Percentiles rank a stretch among this genome's conserved stretches.
phyloP scores from a whole-genome alignment of 2,888 invertebrate genomes.

The Xanthorhoe designata region DNA sequence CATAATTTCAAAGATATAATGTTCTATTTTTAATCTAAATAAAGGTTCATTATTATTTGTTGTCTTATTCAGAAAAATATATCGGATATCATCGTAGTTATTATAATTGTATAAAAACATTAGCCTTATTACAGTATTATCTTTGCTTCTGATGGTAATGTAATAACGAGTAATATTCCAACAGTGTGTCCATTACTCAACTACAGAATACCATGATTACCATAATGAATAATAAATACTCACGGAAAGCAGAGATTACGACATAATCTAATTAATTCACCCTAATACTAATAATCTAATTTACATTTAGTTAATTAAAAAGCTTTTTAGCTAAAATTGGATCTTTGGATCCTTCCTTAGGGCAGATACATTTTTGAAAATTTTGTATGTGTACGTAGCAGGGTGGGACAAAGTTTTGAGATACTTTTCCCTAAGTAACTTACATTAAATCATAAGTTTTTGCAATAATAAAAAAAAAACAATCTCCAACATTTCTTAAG shows the following conservation, averaged over 20 bases:
- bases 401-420: too few species aligned
- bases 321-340: constrained; percentile 39
- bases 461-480: too few species aligned
- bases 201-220: constrained; percentile 14
- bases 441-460: too few species aligned
- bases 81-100: not conserved
- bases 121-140: not conserved
- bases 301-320: constrained; percentile 43
- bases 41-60: too few species aligned
- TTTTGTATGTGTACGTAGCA: too few species aligned
- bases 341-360: constrained; percentile 31
- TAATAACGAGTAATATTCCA: not conserved
- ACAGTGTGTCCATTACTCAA: constrained; percentile 33
- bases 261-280: constrained; percentile 33
- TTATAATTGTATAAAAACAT: constrained; percentile 19
- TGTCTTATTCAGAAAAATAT: too few species aligned
- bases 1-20: not conserved
- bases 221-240: constrained; percentile 22
- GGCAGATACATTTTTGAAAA: too few species aligned
- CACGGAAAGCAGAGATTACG: constrained; percentile 32
- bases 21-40: too few species aligned
- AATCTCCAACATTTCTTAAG: too few species aligned
- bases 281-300: constrained; percentile 34
- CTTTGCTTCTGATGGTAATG: constrained; percentile 4
- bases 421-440: too few species aligned